Percentiles rank a stretch among this genome's conserved stretches.
Evolutionary conservation across 2,888 invertebrate genomes (phyloP).

Genomic region (Acleris cristana): DNA sequence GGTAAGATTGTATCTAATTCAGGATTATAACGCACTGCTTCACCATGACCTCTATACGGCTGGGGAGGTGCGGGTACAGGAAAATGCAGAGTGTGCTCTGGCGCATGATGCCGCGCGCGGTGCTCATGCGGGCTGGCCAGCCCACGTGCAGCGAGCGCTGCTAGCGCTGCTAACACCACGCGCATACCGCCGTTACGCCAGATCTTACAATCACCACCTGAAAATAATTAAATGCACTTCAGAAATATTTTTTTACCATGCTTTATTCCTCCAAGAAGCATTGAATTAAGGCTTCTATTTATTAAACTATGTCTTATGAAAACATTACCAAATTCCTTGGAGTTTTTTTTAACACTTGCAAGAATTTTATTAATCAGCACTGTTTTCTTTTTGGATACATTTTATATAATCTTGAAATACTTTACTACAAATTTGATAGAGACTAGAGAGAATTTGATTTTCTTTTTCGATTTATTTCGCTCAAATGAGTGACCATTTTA

Average conservation of each 20-base stretch:
- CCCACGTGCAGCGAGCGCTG: slow-evolving; percentile 78
- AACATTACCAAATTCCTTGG: too few species aligned
- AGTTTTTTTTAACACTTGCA: too few species aligned
- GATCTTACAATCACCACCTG: slow-evolving; percentile 76
- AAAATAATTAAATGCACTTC: slow-evolving; percentile 41
- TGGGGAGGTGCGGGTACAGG: slow-evolving; percentile 70
- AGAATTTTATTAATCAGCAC: too few species aligned
- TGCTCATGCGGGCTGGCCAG: slow-evolving; percentile 78
- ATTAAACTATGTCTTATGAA: too few species aligned
- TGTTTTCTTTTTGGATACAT: too few species aligned
- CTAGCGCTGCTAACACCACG: slow-evolving; percentile 77
- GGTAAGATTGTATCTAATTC: slow-evolving; percentile 81
- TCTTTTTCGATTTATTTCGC: too few species aligned
- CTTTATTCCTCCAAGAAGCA: too few species aligned
- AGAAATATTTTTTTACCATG: background rate
- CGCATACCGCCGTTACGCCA: slow-evolving; percentile 77
- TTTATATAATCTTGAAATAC: too few species aligned
- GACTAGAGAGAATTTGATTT: too few species aligned
- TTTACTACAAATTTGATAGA: too few species aligned
- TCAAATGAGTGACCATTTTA: too few species aligned
- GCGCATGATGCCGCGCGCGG: slow-evolving; percentile 79
- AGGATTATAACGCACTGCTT: slow-evolving; percentile 82
- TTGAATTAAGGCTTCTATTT: too few species aligned
- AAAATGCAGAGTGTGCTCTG: slow-evolving; percentile 70
- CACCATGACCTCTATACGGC: slow-evolving; percentile 82